Evolutionary conservation across 2,113 vertebrate species (phyloP), one percentile per base, ranked within the genome.

Genomic region (Xenopus borealis): DNA sequence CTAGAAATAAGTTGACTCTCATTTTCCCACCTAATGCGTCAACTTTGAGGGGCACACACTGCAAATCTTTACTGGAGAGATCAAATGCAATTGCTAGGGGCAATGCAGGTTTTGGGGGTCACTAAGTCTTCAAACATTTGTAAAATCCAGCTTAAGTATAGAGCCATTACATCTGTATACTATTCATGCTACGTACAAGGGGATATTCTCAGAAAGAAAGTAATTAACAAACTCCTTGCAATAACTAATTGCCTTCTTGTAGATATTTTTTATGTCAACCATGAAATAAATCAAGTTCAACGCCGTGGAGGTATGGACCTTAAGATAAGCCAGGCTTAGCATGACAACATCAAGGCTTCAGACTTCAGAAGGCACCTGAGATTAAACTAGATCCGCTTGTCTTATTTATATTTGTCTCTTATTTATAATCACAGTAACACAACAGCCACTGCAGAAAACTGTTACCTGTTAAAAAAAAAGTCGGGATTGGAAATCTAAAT

Each of bases 151-250:
- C 66, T 80, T 64, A 73, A 78, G 78, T 30, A 47, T 44, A 47
- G 69, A 30, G 40, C 9, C n/a, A 40, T 13, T 53, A 40, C 65
- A 68, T 58, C 33, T 78, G 50, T 78, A 61, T 57, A 1, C 72
- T 20, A 72, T 62, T 46, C 75, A 66, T 72, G 71, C 40, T 75
- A 47, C 64, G 14, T 69, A 69, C 19, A 50, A 11, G 27, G 27
- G 70, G 77, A 13, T 63, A 40, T n/a, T 16, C 18, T 57, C 4
- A 40, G 68, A 19, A 72, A 10, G 53, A 18, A 20, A 78, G 78
- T 81, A 83, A 79, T 83, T 83, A 83, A 80, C 80, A 79, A 72
- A 80, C 72, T 70, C 69, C 80, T 84, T 83, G 79, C 79, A 78
- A 79, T 76, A 81, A 82, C 79, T 83, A 83, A 80, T 81, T 80